Evolutionary conservation across 2,797 vertebrate genomes (phyloP), one percentile per base, ranked within the genome.

Genomic region (Falco biarmicus): DNA sequence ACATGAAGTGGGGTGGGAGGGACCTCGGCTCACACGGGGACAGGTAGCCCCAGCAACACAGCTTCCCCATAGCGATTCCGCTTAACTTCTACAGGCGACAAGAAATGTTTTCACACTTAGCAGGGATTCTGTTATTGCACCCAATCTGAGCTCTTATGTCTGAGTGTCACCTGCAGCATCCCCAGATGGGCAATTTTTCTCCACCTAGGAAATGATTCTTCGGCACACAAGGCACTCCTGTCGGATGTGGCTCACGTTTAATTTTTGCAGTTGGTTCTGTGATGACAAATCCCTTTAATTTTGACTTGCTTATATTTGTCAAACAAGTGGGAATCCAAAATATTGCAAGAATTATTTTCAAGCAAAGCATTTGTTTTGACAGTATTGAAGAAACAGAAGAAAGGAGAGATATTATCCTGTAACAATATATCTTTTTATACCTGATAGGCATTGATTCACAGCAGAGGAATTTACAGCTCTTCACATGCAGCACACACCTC

Each of bases 231-330:
- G 75, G 39, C 34, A 0, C 13, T 39, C n/a, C 11, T 43, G 3
- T 15, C 10, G 3, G 74, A 59, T 3, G 25, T 41, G 56, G 34
- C 37, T 90, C 26, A 1, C 1, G 4, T 53, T 89, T 14, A 6
- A 19, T 41, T 84, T 53, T 84, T 79, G 80, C 28, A 47, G 39
- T 7, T 69, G 76, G 53, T 39, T 90, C 70, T 70, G 65, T 81
- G 59, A 11, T 61, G 92, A 90, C 84, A 95, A 96, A 95, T 93
- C 70, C 70, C 76, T 95, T 93, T 94, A 63, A 73, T 95, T 96
- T 91, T 74, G 41, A 75, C 70, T 93, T 25, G 53, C 57, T 95
- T 14, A 0, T 59, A 2, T 84, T 92, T 61, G 76, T 71, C 26
- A 66, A 80, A 71, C n/a, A 26, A 94, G 74, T 22, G 68, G 64